Base-by-base conservation (phyloP, 92 coral and sea anemone genomes). In the Palythoa heliodiscus region DNA sequence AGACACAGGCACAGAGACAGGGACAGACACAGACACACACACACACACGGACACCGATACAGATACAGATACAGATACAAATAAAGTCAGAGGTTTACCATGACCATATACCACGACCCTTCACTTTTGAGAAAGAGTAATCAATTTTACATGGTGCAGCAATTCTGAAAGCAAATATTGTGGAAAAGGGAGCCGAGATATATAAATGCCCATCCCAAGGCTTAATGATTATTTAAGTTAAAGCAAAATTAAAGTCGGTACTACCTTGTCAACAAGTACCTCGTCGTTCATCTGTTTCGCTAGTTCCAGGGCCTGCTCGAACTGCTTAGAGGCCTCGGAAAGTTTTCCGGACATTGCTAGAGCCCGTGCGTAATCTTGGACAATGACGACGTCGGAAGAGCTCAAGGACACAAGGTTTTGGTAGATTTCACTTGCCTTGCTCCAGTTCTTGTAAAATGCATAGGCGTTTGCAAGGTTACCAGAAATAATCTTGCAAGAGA, bases 301-400 rank as follows among this genome's bases (percentile, higher is more conserved):
- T 37, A 91, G 84, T 68, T 89, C 75, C 71, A 93, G 63, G 19
- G 93, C 97, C 43, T 82, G 81, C 29, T 69, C 72, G 71, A 89
- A 85, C 35, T 90, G 83, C 40, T 87, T 86, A 43, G 84, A 89
- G 9, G 93, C 90, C 73, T 95, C 95, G 13, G 91, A 85, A 15
- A 87, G 60, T 22, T 89, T 64, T 7, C 97, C 97, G 52, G 92
- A 85, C 85, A 95, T 70, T 1, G 96, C 92, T 58, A 93, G 87
- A 1, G 86, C 89, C 4, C 92, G 92, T 4, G 93, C 98, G 81
- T 89, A 93, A 22, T 61, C 60, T 16, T 80, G 85, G 22, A 89
- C 67, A 15, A 83, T 78, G 6, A 12, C 53, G 11, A 71, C 77
- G 54, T 95, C 93, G 15, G 76, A 87, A 9, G 91, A 84, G 68